Evolutionary conservation across 2,113 vertebrate genomes (phyloP).

Genomic region (Enhydra lutris): DNA sequence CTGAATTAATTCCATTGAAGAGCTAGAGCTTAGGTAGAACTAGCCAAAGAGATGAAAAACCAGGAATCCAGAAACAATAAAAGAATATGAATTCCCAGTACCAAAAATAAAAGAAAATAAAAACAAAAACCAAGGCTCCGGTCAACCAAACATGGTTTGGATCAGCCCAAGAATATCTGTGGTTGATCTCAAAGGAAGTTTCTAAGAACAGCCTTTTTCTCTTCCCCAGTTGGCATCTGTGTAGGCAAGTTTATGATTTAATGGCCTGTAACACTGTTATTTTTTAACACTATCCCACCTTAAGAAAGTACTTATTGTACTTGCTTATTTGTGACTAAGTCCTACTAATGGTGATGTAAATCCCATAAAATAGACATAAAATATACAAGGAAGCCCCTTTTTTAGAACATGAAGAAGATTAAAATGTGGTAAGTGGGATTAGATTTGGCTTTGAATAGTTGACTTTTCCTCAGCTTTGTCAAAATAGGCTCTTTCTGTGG

Average conservation of each 20-base stretch:
- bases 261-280: neutral
- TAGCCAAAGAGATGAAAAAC: neutral
- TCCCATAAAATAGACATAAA: neutral
- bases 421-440: conserved; percentile 67
- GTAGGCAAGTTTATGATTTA: neutral
- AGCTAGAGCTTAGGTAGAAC: neutral
- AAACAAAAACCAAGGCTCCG: neutral
- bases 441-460: conserved; percentile 75
- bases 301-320: neutral
- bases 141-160: neutral
- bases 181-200: conserved; percentile 23
- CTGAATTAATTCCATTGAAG: neutral
- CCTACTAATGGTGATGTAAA: neutral
- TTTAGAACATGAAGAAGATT: neutral
- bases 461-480: conserved; percentile 76
- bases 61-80: neutral
- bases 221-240: neutral
- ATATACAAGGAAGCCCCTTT: neutral
- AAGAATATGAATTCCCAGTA: neutral
- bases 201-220: neutral
- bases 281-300: neutral
- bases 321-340: neutral
- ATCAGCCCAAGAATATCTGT: neutral
- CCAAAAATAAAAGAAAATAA: neutral
- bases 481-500: conserved; percentile 72